Base-by-base conservation (phyloP, 2,888 invertebrate genomes). In the Sialis fuliginosa region DNA sequence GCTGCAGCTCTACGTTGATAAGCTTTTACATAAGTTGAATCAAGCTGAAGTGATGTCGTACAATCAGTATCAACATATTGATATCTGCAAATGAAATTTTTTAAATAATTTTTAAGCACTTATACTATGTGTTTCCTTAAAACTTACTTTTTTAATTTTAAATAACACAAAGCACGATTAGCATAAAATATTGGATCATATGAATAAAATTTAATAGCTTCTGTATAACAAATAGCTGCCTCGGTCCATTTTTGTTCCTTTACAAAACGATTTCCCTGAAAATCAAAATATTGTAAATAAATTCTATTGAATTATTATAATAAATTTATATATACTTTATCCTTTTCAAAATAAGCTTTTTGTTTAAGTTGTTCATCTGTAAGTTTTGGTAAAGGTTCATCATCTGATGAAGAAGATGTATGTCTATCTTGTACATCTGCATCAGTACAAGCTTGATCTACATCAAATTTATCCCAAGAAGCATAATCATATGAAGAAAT, bases 91-190 rank as follows among this genome's bases (percentile, higher is more conserved):
- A 32, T 12, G 50, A 48, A 9, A 44, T 39, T 22, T 22, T 22
- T 2, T 2, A 5, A 39, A 9, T 12, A 39, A 39, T 39, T 12
- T 3, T 9, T 12, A 7, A 4, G 12, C 12, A 5, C 12, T 10
- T 10, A 10, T 10, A 5, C 2, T 22, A 22, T n/a, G 22, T 22
- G 22, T 22, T 22, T 22, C 2, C 22, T 22, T 22, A 22, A 48
- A 48, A 64, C 69, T 62, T 67, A 90, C 87, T 79, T 78, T 52
- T 84, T 75, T 54, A 79, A 73, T 64, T 88, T 91, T 7, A 93
- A 68, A 52, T 82, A 76, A 55, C 93, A 93, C 46, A 92, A 71
- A 2, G 89, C 92, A 54, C 95, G 72, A 62, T 95, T 95, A 0
- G 89, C 87, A 57, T 76, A 89, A 59, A 84, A 85, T 9, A 87